Evolutionary conservation across 2,113 vertebrate genomes (phyloP).

Genomic region (Limanda limanda): DNA sequence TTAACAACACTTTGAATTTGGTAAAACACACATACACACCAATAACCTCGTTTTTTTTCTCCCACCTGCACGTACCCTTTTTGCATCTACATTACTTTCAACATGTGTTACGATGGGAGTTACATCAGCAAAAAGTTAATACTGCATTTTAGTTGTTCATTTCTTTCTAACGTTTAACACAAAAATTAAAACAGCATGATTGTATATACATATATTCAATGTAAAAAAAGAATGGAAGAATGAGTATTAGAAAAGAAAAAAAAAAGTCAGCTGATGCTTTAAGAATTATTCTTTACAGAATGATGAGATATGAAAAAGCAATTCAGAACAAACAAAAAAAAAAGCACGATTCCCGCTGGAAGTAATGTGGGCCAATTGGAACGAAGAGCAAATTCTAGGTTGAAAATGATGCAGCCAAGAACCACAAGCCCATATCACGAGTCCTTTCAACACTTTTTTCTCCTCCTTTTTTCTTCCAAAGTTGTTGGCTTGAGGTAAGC

Average conservation of each 20-base stretch:
- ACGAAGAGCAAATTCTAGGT: conserved; percentile 60
- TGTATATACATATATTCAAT: conserved; percentile 76
- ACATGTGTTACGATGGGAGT: conserved; percentile 40
- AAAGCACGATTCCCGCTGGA: conserved; percentile 50
- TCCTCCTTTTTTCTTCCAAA: conserved; percentile 44
- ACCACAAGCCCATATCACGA: conserved; percentile 65
- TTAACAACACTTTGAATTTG: conserved; percentile 3
- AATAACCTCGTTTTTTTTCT: conserved; percentile 31
- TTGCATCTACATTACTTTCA: conserved; percentile 53
- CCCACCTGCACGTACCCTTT: conserved; percentile 53
- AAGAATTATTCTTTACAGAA: conserved; percentile 68
- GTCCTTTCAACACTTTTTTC: conserved; percentile 33
- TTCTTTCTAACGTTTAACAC: conserved; percentile 58
- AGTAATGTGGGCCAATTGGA: conserved; percentile 48
- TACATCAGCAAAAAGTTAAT: conserved; percentile 69
- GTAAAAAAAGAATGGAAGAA: conserved; percentile 49
- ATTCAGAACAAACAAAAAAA: conserved; percentile 50
- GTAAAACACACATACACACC: conserved; percentile 3
- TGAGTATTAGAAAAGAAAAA: conserved; percentile 39
- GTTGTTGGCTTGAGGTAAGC: conserved; percentile 61
- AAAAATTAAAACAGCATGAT: conserved; percentile 48
- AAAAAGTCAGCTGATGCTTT: conserved; percentile 22
- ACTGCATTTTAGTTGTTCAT: conserved; percentile 75
- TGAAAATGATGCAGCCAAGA: conserved; percentile 65
- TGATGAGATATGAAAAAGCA: conserved; percentile 64